A percentile compares a stretch with the other conserved stretches of the same genome.
Evolutionary conservation across 2,797 vertebrate genomes (phyloP).

Genomic region (Halcyon badia): DNA sequence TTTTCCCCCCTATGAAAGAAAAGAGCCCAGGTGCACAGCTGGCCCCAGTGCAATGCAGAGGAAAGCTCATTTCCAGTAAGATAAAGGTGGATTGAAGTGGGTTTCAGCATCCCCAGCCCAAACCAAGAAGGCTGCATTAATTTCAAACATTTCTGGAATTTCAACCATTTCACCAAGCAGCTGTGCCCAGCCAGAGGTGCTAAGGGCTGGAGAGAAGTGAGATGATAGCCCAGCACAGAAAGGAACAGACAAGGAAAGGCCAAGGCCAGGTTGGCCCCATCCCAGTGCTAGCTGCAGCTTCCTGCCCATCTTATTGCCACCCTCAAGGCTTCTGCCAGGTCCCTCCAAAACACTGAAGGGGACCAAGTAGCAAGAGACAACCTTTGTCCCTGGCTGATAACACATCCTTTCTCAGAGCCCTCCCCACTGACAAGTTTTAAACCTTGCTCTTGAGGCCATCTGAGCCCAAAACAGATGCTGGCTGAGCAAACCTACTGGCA

Average conservation of each 20-base stretch:
- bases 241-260: background rate
- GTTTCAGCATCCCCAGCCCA: background rate
- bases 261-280: background rate
- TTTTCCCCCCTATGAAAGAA: background rate
- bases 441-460: background rate
- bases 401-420: background rate
- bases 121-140: background rate
- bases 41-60: background rate
- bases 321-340: background rate
- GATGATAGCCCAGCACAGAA: background rate
- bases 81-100: background rate
- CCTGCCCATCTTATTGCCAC: background rate
- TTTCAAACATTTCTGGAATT: conserved; percentile 27
- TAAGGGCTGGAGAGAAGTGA: background rate
- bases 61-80: background rate
- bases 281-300: rapidly evolving
- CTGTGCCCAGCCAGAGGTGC: background rate
- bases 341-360: background rate
- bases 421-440: background rate
- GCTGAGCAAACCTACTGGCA: background rate
- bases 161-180: background rate
- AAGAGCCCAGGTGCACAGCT: background rate
- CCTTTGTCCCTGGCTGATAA: background rate
- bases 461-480: background rate
- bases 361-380: background rate